A percentile compares a stretch with the other conserved stretches of the same genome.
Conservation (phyloP, 2,888 invertebrate genomes). For the Cistogaster globosa region DNA sequence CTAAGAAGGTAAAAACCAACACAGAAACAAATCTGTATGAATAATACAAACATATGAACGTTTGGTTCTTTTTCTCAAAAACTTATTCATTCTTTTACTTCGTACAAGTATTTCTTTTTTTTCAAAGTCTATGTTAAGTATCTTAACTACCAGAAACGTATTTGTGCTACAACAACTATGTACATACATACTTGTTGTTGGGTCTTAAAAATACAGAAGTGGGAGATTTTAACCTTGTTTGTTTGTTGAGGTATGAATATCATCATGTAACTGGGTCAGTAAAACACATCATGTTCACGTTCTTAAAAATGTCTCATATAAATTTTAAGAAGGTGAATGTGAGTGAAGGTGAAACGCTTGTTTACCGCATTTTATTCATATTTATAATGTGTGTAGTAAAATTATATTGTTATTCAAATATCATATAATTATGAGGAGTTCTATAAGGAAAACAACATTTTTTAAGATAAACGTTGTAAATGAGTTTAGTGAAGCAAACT, state of each 20-base stretch:
- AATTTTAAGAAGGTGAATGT: constrained; percentile 54
- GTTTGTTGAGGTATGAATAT: constrained; percentile 58
- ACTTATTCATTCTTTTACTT: not conserved
- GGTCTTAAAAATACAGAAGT: constrained; percentile 12
- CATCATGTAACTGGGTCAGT: constrained; percentile 70
- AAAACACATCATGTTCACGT: constrained; percentile 58
- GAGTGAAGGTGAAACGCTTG: constrained; percentile 42
- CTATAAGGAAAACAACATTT: not conserved
- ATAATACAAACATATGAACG: constrained; percentile 6
- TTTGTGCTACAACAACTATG: not conserved
- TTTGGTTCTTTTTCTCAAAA: not conserved
- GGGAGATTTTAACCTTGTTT: constrained; percentile 64
- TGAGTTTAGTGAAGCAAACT: no score
- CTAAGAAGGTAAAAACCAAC: constrained; percentile 14
- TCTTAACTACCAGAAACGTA: constrained; percentile 13
- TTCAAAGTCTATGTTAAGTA: constrained; percentile 68
- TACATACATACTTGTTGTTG: constrained; percentile 47
- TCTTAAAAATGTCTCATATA: constrained; percentile 60
- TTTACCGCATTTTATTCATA: constrained; percentile 38
- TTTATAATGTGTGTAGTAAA: constrained; percentile 23
- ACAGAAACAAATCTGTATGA: constrained; percentile 17
- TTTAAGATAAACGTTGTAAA: no score
- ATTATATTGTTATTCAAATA: constrained; percentile 9
- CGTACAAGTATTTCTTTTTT: constrained; percentile 37
- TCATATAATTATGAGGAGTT: constrained; percentile 14